Evolutionary conservation across 1,140 invertebrate species (phyloP), one percentile per base, ranked within the genome.

Genomic region (Dendroctonus ponderosae): DNA sequence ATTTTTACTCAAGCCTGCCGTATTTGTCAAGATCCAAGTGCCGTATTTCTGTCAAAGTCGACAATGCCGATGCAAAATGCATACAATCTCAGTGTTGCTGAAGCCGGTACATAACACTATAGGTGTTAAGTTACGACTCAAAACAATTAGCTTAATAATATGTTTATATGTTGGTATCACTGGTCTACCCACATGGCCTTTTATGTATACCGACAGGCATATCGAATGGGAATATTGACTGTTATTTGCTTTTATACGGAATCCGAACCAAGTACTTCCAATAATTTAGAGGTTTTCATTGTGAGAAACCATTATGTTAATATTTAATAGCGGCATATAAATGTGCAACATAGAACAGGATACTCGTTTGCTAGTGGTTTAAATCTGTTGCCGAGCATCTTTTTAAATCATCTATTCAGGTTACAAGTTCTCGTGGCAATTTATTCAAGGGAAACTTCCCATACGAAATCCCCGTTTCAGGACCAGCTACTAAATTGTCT

Each of bases 101-200:
- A 64, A 43, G 64, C 63, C 70, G 69, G 64, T 62, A 66, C 73
- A 71, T 70, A 63, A 62, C 72, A 56, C 71, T 66, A 71, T 68
- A 74, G 70, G 74, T 74, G 73, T 73, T 74, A 75, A 75, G 70
- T 75, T 75, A 75, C 73, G 73, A 69, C 67, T 58, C 66, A 52
- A 69, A 71, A 74, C 72, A 75, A 75, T 75, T 75, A 74, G 71
- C 69, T 66, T 70, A 71, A 72, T 72, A 74, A 72, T 71, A 74
- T 70, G 69, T 72, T 73, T 71, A 73, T 73, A 73, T 70, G 71
- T 73, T 73, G 69, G 68, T 70, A 72, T 70, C 62, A 56, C 44
- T 58, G 62, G 39, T 51, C 68, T 51, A 62, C 71, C 69, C 66
- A 72, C 68, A 62, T 50, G 5, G 62, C 9, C 51, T 66, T 66